Evolutionary conservation across 2,888 invertebrate species (phyloP).

Genomic region (Aporophyla nigra): DNA sequence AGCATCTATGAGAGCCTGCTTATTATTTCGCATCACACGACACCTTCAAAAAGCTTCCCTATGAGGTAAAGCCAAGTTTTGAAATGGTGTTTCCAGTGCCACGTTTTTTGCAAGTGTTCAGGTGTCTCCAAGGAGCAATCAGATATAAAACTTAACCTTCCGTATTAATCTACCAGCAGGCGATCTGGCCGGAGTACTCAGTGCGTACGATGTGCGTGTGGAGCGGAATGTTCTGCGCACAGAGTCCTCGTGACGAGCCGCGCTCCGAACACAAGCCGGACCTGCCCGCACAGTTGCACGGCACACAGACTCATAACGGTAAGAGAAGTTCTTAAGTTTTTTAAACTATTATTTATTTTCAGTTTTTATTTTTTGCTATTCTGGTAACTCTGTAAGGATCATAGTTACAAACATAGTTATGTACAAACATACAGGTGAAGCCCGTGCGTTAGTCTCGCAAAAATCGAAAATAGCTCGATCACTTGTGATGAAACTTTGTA

Average conservation of each 20-base stretch:
- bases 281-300: conserved; percentile 71
- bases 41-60: not conserved
- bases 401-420: too few relatives aligned
- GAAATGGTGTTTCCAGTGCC: too few relatives aligned
- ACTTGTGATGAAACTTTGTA: too few relatives aligned
- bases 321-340: conserved; percentile 2
- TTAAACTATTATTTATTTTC: too few relatives aligned
- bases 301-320: conserved; percentile 63
- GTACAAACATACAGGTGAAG: too few relatives aligned
- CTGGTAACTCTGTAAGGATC: too few relatives aligned
- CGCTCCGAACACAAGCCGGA: conserved; percentile 61
- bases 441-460: too few relatives aligned
- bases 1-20: too few relatives aligned
- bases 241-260: conserved; percentile 74
- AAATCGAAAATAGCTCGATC: too few relatives aligned
- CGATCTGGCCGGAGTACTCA: conserved; percentile 96
- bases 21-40: not conserved
- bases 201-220: conserved; percentile 96
- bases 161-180: conserved; percentile 85
- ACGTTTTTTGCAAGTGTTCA: not conserved
- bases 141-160: not conserved
- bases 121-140: not conserved
- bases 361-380: too few relatives aligned
- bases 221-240: conserved; percentile 95
- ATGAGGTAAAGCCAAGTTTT: not conserved